phyloP scores from a whole-genome alignment of 2,113 vertebrate genomes.

The Pholis gunnellus region DNA sequence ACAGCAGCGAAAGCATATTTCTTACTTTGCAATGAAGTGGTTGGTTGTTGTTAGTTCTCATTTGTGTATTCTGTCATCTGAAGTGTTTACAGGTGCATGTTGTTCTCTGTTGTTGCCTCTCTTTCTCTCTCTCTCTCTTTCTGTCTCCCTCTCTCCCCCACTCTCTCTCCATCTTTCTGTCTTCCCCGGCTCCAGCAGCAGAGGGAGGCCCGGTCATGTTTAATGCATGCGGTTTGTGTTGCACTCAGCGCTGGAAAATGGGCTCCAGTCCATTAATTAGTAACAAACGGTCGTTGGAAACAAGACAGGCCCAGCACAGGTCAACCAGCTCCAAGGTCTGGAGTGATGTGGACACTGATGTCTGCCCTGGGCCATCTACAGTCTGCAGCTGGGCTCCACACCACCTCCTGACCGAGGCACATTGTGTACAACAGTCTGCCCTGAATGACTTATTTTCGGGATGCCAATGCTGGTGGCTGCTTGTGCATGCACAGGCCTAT shows the following conservation, averaged over 20 bases:
- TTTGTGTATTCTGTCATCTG: conserved; percentile 2
- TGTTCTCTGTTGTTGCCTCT: neutral
- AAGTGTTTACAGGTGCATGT: conserved; percentile 32
- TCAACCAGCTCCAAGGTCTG: conserved; percentile 77
- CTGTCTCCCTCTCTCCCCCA: neutral
- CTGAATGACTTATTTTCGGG: conserved; percentile 40
- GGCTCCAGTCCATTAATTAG: conserved; percentile 87
- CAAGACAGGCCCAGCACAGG: conserved; percentile 79
- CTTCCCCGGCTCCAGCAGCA: conserved; percentile 61
- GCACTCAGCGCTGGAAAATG: conserved; percentile 78
- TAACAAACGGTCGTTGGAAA: conserved; percentile 82
- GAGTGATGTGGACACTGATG: conserved; percentile 72
- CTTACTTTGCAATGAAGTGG: neutral
- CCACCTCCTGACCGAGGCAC: conserved; percentile 8
- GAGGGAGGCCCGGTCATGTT: conserved; percentile 80
- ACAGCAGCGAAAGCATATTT: neutral
- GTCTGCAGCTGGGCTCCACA: conserved; percentile 58
- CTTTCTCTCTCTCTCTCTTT: neutral
- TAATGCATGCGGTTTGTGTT: conserved; percentile 85
- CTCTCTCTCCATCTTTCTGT: conserved; percentile 59
- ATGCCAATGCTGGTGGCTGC: neutral
- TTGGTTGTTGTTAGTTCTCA: neutral
- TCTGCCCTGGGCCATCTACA: conserved; percentile 65
- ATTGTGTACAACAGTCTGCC: conserved; percentile 19
- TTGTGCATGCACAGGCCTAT: neutral